Percentiles rank a stretch among this genome's conserved stretches.
Evolutionary conservation across 2,888 invertebrate genomes (phyloP).

Genomic region (Bombylius discolor): DNA sequence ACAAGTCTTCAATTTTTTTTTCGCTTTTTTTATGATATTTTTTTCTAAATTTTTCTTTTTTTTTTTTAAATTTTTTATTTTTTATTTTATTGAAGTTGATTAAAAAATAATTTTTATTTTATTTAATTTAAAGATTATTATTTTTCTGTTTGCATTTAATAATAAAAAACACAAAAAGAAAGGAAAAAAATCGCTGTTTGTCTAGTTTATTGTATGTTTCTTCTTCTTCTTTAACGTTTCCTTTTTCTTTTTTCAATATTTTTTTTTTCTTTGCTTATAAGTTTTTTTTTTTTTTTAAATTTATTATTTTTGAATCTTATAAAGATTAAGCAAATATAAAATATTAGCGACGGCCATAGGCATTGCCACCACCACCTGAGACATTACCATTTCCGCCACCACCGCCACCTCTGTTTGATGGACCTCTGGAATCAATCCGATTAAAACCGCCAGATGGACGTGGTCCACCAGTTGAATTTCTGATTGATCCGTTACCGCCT

Average conservation of each 20-base stretch:
- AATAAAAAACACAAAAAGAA: background rate
- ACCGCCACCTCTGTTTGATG: conserved; percentile 18
- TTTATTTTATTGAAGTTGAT: conserved; percentile 5
- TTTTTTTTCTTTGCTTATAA: background rate
- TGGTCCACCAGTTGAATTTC: conserved; percentile 25
- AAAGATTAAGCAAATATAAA: conserved; percentile 15
- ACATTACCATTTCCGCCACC: background rate
- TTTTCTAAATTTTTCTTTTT: conserved; percentile 16
- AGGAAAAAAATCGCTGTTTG: conserved; percentile 5
- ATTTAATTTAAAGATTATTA: background rate
- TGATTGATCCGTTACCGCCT: conserved; percentile 24
- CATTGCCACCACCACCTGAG: conserved; percentile 18
- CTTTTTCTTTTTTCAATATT: background rate
- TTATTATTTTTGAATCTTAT: background rate
- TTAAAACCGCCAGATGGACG: conserved; percentile 22
- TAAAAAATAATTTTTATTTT: conserved; percentile 2
- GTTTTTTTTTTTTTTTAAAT: background rate
- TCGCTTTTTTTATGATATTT: conserved; percentile 29
- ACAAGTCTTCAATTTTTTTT: conserved; percentile 34
- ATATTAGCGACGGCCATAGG: conserved; percentile 34
- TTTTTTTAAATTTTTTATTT: conserved; percentile 1
- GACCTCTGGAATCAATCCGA: conserved; percentile 33
- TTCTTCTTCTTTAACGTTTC: background rate
- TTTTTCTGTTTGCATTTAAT: too few species aligned
- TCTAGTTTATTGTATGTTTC: background rate